Evolutionary conservation across 2,113 vertebrate species (phyloP).

Genomic region (Chionis minor): DNA sequence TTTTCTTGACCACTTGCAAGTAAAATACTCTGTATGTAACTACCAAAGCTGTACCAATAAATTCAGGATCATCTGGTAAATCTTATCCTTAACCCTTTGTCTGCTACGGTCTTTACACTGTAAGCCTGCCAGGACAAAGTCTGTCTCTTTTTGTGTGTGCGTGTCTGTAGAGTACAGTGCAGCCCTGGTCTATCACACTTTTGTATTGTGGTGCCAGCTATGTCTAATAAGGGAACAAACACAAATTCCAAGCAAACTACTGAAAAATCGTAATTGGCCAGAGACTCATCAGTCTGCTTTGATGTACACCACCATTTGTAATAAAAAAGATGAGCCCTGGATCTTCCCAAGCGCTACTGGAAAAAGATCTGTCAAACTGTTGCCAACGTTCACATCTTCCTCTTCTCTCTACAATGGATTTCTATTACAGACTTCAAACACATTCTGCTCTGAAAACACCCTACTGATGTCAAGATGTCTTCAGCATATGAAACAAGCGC

Average conservation of each 20-base stretch:
- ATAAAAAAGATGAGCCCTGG: not conserved
- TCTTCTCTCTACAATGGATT: not conserved
- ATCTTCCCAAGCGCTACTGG: not conserved
- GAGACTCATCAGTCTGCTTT: not conserved
- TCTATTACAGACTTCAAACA: constrained; percentile 23
- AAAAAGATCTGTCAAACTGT: not conserved
- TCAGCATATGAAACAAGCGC: constrained; percentile 15
- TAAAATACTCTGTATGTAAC: not conserved
- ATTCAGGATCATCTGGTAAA: not conserved
- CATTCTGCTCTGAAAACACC: not conserved
- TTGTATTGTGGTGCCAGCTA: too few species aligned
- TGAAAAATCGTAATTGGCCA: not conserved
- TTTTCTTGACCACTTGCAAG: not conserved
- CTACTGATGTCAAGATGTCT: constrained; percentile 36
- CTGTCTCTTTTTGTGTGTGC: not conserved
- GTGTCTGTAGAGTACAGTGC: not conserved
- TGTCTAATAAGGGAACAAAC: not conserved
- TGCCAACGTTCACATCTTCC: not conserved
- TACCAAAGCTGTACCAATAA: not conserved
- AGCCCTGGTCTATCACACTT: not conserved
- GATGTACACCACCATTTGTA: not conserved
- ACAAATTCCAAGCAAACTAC: not conserved
- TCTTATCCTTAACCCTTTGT: not conserved
- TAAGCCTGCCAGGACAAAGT: not conserved
- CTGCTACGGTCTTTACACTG: not conserved